Evolutionary conservation across 1,140 invertebrate genomes (phyloP), one percentile per base, ranked within the genome.

Genomic region (Drosophila ercepeae): DNA sequence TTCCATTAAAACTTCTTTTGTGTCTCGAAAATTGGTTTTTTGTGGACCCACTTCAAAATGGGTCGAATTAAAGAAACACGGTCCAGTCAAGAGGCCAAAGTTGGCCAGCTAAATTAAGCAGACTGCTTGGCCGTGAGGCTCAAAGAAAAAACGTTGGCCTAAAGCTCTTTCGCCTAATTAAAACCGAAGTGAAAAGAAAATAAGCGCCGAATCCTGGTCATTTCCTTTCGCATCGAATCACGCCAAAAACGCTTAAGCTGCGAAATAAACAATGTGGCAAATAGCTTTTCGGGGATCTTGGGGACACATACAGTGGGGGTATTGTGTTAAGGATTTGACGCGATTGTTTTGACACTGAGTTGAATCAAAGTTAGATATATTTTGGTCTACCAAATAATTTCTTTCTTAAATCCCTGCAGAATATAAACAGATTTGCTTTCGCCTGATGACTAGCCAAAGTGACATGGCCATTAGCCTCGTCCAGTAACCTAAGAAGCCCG

Each of bases 131-230:
- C 49, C 36, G 25, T 39, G 36, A 23, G 45, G 29, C 34, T 50
- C 29, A 18, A 46, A 16, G 41, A 61, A 73, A 78, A 27, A 39
- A 39, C 7, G 50, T 44, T 44, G 14, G 14, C 36, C 44, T 27
- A 73, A 82, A 63, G 73, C 78, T 77, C 57, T 81, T 29, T 77
- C 60, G 61, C 57, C 57, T 81, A 82, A 81, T 81, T 82, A 81
- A 82, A 81, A 81, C 70, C 55, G 51, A 60, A 55, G 27, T 25
- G 53, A 1, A 36, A 32, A 68, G 34, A 44, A 70, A 42, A 29
- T 14, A 39, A 39, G 27, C 11, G 27, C 4, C 25, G 45, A 70
- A 16, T 44, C 3, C 13, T 19, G 25, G 32, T 11, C 13, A 8
- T 4, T 39, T 32, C 29, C 11, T 52, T 45, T 53, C 1, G 7